A percentile compares a stretch with the other conserved stretches of the same genome.
Conservation (phyloP, 1,140 invertebrate genomes). For the Mercenaria mercenaria region DNA sequence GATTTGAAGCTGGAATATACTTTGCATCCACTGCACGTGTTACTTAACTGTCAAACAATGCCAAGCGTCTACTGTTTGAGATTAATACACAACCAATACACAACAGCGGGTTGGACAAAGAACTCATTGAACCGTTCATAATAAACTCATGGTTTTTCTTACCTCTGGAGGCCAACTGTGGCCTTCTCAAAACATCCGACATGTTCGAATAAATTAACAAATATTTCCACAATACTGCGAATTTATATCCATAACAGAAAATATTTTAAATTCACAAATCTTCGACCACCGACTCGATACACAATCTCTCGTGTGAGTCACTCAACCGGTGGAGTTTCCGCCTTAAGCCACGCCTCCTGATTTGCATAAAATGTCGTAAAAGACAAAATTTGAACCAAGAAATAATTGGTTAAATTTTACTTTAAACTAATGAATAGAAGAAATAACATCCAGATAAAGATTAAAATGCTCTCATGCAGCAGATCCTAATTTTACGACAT, state of each 20-base stretch:
- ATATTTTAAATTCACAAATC: not conserved
- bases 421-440: too few relatives aligned
- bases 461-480: too few relatives aligned
- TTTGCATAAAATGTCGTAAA: conserved; percentile 57
- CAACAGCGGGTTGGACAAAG: conserved; percentile 58
- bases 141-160: conserved; percentile 26
- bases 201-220: conserved; percentile 48
- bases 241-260: conserved; percentile 26
- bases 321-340: conserved; percentile 26
- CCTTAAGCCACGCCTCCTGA: conserved; percentile 35
- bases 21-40: not conserved
- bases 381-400: not conserved
- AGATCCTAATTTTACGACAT: not conserved
- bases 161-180: conserved; percentile 71
- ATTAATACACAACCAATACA: not conserved
- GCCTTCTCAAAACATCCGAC: conserved; percentile 68
- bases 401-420: too few relatives aligned
- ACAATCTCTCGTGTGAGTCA: conserved; percentile 50
- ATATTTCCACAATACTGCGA: not conserved
- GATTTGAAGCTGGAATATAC: too few relatives aligned
- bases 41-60: not conserved
- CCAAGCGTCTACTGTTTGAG: not conserved
- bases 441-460: too few relatives aligned
- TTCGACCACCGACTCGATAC: conserved; percentile 14
- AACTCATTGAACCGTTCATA: conserved; percentile 32